Conservation (phyloP, 2,888 invertebrate genomes). For the Zele albiditarsus region DNA sequence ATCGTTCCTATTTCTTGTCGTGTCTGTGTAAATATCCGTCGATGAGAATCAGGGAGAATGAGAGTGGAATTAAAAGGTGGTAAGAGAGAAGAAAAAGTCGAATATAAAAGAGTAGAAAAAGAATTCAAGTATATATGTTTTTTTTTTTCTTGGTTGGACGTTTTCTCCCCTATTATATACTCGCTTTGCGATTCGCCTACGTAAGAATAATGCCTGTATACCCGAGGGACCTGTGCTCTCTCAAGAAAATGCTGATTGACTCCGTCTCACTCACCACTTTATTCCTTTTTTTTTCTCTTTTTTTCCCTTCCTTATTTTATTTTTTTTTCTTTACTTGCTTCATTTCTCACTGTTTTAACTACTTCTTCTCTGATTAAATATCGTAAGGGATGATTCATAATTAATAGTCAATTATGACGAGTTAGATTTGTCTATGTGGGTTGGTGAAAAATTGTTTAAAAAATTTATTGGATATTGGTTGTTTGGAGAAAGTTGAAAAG, state of each 20-base stretch:
- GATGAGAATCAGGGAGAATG: conserved; percentile 28
- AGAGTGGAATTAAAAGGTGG: conserved; percentile 30
- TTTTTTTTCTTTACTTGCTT: background rate
- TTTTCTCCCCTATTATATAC: conserved; percentile 26
- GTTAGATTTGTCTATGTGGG: too few relatives aligned
- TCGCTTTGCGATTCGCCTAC: conserved; percentile 50
- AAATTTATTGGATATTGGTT: too few relatives aligned
- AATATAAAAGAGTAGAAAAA: conserved; percentile 13
- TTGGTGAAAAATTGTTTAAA: too few relatives aligned
- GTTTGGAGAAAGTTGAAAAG: too few relatives aligned
- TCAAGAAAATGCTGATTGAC: conserved; percentile 66
- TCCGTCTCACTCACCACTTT: conserved; percentile 37
- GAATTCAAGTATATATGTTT: conserved; percentile 32
- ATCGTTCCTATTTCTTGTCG: background rate
- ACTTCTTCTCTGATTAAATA: background rate
- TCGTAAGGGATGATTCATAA: too few relatives aligned
- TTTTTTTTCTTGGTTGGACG: conserved; percentile 18
- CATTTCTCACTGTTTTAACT: background rate
- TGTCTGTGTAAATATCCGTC: conserved; percentile 37
- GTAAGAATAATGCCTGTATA: conserved; percentile 58
- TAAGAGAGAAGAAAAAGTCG: conserved; percentile 15
- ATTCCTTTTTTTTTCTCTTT: conserved; percentile 8
- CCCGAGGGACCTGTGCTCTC: conserved; percentile 56
- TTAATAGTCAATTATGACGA: too few relatives aligned
- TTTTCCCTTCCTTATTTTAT: conserved; percentile 23